Evolutionary conservation across 2,888 invertebrate genomes (phyloP), one percentile per base, ranked within the genome.

Genomic region (Falcaria lacertinaria): DNA sequence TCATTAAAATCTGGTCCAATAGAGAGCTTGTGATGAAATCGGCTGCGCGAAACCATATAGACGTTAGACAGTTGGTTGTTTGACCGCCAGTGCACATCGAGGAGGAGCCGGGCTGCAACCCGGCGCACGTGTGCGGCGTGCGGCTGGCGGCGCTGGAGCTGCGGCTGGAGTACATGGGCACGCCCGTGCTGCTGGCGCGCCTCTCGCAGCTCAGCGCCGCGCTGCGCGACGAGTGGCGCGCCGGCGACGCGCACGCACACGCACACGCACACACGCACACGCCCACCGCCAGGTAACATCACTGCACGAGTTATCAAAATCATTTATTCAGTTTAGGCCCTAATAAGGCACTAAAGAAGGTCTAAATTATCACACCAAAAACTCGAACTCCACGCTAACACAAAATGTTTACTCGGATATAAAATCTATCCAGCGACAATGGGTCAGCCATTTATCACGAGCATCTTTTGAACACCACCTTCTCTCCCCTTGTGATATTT

Each of bases 151-250:
- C 97, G 11, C 82, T 98, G 39, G 98, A 98, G 83, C 91, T 97
- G 58, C 92, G 98, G 15, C 90, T 99, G 45, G 99, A 99, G 89
- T 99, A 99, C 90, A 99, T 99, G 99, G 98, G 98, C 49, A 96
- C 98, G n/a, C 94, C 96, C 33, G 97, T 97, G 44, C 88, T 99
- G 47, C 96, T 99, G 94, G 95, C 95, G 7, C 91, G 98, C 39
- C 95, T 98, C 37, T 96, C 96, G 56, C 92, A 93, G 11, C 92
- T 97, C 54, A 93, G 93, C 41, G 94, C 96, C 0, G 93, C 93
- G 43, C 90, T 97, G 48, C 90, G 94, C 47, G 98, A 98, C 80
- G 96, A 97, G 80, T 98, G 97, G 98, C 69, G 59, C 57, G 58
- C 44, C 51, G 36, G 51, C 39, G 47, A 46, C 52, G 45, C 38